Percentiles rank a stretch among this genome's conserved stretches.
Conservation (phyloP, 2,888 invertebrate genomes). For the Eristalinus aeneus region DNA sequence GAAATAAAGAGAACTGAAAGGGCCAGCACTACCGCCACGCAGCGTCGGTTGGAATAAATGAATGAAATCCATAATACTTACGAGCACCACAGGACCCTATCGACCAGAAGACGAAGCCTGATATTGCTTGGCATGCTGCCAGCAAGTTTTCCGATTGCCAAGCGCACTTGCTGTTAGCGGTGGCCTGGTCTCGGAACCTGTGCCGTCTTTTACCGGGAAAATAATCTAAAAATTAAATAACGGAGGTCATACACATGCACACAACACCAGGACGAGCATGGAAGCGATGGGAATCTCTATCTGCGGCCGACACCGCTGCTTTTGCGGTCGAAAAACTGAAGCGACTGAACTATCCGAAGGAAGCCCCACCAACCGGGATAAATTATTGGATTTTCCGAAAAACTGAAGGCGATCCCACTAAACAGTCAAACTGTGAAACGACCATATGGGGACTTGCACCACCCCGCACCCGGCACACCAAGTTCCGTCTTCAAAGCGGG, state of each 20-base stretch:
- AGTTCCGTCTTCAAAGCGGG: slow-evolving; percentile 20
- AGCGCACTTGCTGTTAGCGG: neutral
- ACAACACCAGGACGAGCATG: neutral
- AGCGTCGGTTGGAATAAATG: slow-evolving; percentile 39
- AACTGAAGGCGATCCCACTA: slow-evolving; percentile 18
- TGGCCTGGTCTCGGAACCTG: neutral
- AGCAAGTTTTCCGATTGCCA: slow-evolving; percentile 51
- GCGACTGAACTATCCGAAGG: slow-evolving; percentile 34
- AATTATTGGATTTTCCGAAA: slow-evolving; percentile 55
- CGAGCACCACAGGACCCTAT: slow-evolving; percentile 40
- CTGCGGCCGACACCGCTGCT: slow-evolving; percentile 23
- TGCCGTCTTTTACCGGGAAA: slow-evolving; percentile 30
- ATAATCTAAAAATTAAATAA: slow-evolving; percentile 62
- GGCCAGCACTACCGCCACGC: slow-evolving; percentile 37
- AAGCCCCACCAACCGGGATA: slow-evolving; percentile 24
- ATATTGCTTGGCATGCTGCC: slow-evolving; percentile 66
- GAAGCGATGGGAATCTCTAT: slow-evolving; percentile 6
- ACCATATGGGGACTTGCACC: slow-evolving; percentile 28
- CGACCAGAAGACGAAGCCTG: slow-evolving; percentile 42
- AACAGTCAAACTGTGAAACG: neutral
- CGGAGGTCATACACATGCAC: slow-evolving; percentile 32
- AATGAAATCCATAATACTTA: slow-evolving; percentile 63
- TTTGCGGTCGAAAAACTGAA: slow-evolving; percentile 5
- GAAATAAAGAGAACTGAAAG: slow-evolving; percentile 60
- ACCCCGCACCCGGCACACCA: neutral